Base-by-base conservation (phyloP, 2,888 invertebrate genomes). In the Plagiodera versicolora region DNA sequence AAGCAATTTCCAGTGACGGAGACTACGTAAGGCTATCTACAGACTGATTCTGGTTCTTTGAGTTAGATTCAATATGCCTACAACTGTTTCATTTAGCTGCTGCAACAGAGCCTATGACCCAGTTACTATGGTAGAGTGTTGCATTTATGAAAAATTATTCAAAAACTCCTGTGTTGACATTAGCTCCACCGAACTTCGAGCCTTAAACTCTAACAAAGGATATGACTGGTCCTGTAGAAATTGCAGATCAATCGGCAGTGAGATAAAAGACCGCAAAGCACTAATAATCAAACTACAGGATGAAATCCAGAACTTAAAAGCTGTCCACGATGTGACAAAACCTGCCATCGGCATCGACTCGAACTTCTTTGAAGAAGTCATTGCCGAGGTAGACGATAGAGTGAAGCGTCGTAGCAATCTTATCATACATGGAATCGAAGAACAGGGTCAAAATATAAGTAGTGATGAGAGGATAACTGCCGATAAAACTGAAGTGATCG, bases 401-500 rank as follows among this genome's bases (percentile, higher is more conserved):
- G 48, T 5, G 20, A 48, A 48, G 20, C 48, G 48, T 48, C 48
- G n/a, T n/a, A 24, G n/a, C 28, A 48, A n/a, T 48, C 48, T 48
- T 14, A 48, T 48, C 18, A 48, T 48, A 24, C 14, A 20, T 48
- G 48, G 20, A 24, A 24, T 48, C 14, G 24, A 48, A 20, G 48
- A 28, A 48, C 48, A 48, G 10, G 16, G 1, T 48, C 28, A 48
- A 16, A 19, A n/a, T 20, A 28, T n/a, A n/a, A 20, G 28, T 24
- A 28, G 10, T 10, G 48, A 24, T 20, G 28, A 20, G 20, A 14
- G 28, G 14, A 48, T 20, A 20, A 28, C 20, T 20, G 28, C 24
- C 28, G 48, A 48, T 11, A 48, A 48, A 6, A 28, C 20, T 48
- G 24, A 48, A 19, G 20, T 48, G 48, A 20, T 28, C 6, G 28